Evolutionary conservation across 1,140 invertebrate genomes (phyloP).

Genomic region (Bombus difficillimus): DNA sequence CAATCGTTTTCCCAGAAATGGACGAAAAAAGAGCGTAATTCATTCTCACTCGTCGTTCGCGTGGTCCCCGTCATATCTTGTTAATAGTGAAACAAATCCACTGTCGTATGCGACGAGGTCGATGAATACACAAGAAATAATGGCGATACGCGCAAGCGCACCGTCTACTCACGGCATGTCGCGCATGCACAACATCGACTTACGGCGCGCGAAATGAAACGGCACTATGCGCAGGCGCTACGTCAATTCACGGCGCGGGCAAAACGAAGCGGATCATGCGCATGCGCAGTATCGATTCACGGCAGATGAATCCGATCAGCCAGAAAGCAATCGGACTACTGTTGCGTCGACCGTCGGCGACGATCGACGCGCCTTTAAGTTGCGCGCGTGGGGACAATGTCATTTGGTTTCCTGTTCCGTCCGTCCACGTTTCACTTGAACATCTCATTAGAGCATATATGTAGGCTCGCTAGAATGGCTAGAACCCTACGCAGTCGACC

Average conservation of each 20-base stretch:
- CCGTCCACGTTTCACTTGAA: background rate
- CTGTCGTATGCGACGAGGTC: background rate
- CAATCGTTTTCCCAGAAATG: background rate
- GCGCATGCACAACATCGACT: background rate
- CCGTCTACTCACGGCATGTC: background rate
- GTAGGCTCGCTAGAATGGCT: background rate
- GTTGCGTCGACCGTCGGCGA: constrained; percentile 2
- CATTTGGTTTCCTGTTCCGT: background rate
- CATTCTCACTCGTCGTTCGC: background rate
- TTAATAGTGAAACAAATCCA: background rate
- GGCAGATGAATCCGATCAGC: constrained; percentile 22
- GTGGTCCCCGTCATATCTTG: background rate
- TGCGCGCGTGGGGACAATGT: background rate
- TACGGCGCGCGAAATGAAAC: background rate
- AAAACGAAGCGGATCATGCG: too few species aligned
- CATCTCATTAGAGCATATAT: background rate
- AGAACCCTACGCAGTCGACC: background rate
- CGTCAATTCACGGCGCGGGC: background rate
- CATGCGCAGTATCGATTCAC: constrained; percentile 20
- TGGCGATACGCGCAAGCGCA: background rate
- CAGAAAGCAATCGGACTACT: constrained; percentile 50
- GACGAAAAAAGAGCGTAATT: background rate
- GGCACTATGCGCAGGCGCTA: background rate
- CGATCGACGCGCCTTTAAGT: constrained; percentile 3
- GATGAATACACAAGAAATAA: background rate